These are phyloP conservation scores for Acanthis flammea DNA, from an alignment of 2,797 vertebrate species.

Conservation along the genomic window DNA sequence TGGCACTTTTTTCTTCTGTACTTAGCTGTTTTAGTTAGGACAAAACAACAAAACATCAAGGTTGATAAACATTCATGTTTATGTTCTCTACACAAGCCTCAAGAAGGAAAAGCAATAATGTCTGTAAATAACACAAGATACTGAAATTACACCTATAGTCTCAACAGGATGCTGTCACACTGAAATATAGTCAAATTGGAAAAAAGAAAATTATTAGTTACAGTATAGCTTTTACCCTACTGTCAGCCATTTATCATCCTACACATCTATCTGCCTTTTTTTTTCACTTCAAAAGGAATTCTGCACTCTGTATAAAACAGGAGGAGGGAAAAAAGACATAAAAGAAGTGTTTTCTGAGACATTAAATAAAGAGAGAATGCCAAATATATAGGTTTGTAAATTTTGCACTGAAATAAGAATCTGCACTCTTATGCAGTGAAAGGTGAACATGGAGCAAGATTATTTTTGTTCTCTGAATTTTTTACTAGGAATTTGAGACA, in stretches of 20 bases:
- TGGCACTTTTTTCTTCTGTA: not conserved
- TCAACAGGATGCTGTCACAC: not conserved
- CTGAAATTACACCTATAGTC: not conserved
- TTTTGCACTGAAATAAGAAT: not conserved
- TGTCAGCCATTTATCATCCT: not conserved
- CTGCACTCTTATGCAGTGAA: not conserved
- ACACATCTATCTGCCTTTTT: not conserved
- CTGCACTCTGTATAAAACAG: not conserved
- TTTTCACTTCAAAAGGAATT: not conserved
- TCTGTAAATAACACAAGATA: not conserved
- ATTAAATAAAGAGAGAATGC: not conserved
- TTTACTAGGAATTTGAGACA: not conserved
- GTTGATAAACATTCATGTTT: not conserved
- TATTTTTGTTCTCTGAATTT: not conserved
- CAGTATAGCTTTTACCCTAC: not conserved
- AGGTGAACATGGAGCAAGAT: not conserved
- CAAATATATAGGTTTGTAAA: accelerated
- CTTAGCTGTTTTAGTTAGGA: not conserved
- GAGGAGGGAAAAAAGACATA: not conserved
- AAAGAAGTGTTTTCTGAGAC: not conserved
- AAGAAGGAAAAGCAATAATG: not conserved
- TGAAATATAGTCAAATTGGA: not conserved
- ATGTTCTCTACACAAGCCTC: not conserved
- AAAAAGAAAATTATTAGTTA: not conserved
- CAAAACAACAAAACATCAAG: not conserved